Evolutionary conservation across 2,113 vertebrate genomes (phyloP).

Genomic region (Atherinomorus stipes): DNA sequence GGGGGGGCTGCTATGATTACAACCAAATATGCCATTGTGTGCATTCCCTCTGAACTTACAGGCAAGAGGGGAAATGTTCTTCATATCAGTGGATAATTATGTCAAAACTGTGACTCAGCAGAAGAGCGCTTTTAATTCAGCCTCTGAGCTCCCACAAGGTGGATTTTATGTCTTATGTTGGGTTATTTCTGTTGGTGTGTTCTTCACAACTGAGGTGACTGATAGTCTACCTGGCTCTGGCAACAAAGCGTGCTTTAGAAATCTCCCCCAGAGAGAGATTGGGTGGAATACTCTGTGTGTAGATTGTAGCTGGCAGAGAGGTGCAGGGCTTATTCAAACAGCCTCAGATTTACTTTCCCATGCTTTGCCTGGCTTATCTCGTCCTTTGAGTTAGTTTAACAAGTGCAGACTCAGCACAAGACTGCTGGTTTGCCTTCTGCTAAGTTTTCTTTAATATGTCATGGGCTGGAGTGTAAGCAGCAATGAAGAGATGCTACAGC

Average conservation of each 20-base stretch:
- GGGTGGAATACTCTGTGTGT: slow-evolving; percentile 49
- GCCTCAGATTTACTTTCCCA: slow-evolving; percentile 68
- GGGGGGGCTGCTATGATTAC: slow-evolving; percentile 56
- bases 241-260: slow-evolving; percentile 63
- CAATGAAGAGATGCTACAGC: slow-evolving; percentile 44
- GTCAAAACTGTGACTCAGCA: slow-evolving; percentile 79
- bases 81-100: slow-evolving; percentile 79
- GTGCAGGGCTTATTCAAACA: slow-evolving; percentile 69
- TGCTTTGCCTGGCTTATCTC: slow-evolving; percentile 71
- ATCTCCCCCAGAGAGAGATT: slow-evolving; percentile 64
- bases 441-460: slow-evolving; percentile 68
- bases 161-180: slow-evolving; percentile 64
- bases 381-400: slow-evolving; percentile 57
- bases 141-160: slow-evolving; percentile 61
- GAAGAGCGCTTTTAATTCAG: slow-evolving; percentile 76
- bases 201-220: slow-evolving; percentile 62
- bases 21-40: slow-evolving; percentile 70
- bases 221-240: slow-evolving; percentile 69
- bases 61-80: slow-evolving; percentile 68
- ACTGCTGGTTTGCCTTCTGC: slow-evolving; percentile 44
- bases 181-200: slow-evolving; percentile 63
- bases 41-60: slow-evolving; percentile 72
- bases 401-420: slow-evolving; percentile 73
- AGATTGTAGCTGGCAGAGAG: slow-evolving; percentile 60
- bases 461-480: slow-evolving; percentile 48